Evolutionary conservation across 2,113 vertebrate species (phyloP).

Genomic region (Euleptes europaea): DNA sequence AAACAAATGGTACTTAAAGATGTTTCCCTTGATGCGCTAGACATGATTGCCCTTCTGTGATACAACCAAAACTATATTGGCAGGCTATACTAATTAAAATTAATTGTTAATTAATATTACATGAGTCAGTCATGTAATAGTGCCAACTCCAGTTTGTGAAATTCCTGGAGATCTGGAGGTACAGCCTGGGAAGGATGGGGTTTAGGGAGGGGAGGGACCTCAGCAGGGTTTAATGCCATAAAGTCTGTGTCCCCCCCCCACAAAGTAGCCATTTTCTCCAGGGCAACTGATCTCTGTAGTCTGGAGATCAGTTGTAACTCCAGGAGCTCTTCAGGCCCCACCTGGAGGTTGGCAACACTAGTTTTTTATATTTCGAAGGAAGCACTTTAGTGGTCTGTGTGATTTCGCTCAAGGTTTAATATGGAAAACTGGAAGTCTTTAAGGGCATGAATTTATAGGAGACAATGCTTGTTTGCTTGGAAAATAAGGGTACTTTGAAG

Average conservation of each 20-base stretch:
- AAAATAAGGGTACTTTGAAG: constrained; percentile 49
- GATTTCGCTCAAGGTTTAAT: constrained; percentile 42
- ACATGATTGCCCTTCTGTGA: background rate
- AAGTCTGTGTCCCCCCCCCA: no score
- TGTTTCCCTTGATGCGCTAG: background rate
- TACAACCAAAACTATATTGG: background rate
- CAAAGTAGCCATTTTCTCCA: no score
- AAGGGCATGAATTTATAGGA: constrained; percentile 5
- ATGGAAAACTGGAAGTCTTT: constrained; percentile 34
- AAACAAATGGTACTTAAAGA: background rate
- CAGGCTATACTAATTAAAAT: background rate
- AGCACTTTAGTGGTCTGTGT: background rate
- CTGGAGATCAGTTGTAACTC: no score
- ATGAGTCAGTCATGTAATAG: background rate
- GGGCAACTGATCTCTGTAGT: no score
- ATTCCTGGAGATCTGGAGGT: no score
- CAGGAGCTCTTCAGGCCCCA: no score
- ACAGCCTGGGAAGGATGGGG: no score
- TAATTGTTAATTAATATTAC: background rate
- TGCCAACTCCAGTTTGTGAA: background rate
- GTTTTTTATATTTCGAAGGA: background rate
- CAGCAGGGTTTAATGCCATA: no score
- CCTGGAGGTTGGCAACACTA: no score
- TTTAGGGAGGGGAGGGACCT: no score
- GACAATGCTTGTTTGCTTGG: constrained; percentile 35